phyloP scores from a whole-genome alignment of 2,888 invertebrate species.

The Seira sanloemensis region DNA sequence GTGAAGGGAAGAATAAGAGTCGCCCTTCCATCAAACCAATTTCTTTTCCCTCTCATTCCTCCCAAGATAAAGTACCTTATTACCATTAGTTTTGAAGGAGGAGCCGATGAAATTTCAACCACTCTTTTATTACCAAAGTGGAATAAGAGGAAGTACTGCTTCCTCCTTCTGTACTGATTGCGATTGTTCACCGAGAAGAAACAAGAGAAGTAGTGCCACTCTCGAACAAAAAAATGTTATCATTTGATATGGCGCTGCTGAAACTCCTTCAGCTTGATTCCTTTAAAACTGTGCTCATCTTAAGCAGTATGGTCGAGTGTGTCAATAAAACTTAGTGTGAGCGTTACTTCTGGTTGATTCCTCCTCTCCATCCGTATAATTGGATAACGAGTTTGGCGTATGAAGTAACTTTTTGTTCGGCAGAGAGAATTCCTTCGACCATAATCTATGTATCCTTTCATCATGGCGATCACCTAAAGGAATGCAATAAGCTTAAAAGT shows the following conservation, averaged over 20 bases:
- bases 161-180: neutral
- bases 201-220: slow-evolving; percentile 39
- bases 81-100: slow-evolving; percentile 19
- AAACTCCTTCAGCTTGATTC: neutral
- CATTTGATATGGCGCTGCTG: slow-evolving; percentile 24
- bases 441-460: neutral
- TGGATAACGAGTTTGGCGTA: slow-evolving; percentile 8
- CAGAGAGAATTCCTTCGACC: too few relatives aligned
- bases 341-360: neutral
- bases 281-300: neutral
- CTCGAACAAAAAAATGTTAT: slow-evolving; percentile 46
- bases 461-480: neutral
- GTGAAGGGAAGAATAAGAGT: neutral
- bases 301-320: neutral
- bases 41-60: neutral
- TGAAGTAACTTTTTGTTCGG: neutral
- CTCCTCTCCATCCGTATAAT: slow-evolving; percentile 15
- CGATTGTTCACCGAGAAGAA: slow-evolving; percentile 36
- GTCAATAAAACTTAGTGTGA: slow-evolving; percentile 17
- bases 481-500: neutral
- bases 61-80: slow-evolving; percentile 10
- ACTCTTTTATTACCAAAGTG: slow-evolving; percentile 7
- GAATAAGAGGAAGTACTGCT: neutral
- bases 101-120: slow-evolving; percentile 19
- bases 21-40: slow-evolving; percentile 4